Base-by-base conservation (phyloP, 2,797 vertebrate species). In the Acanthurus leucopareius region DNA sequence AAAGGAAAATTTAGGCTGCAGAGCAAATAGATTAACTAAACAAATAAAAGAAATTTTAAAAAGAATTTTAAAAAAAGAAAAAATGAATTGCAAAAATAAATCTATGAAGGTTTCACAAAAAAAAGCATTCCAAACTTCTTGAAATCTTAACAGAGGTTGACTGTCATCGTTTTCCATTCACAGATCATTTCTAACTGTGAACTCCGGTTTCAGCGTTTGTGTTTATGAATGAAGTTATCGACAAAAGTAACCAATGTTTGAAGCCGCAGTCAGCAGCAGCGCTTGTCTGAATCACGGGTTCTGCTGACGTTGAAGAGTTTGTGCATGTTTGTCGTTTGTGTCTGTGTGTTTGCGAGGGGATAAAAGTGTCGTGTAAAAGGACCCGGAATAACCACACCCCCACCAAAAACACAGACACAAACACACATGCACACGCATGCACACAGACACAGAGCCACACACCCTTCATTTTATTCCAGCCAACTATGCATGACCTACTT, bases 401-500 rank as follows among this genome's bases (percentile, higher is more conserved):
- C 42, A 4, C 8, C 9, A 35, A 32, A 35, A 8, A 8, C 51
- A 61, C 67, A 65, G 68, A 53, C 63, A 66, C 59, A 22, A 28
- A 57, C 77, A 58, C 49, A 56, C 60, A 45, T 32, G 38, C 54
- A 59, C 75, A 32, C 35, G 65, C 53, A 35, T 38, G 32, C 51
- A 35, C 56, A 73, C 72, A 77, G 65, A 35, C 32, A 35, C 32
- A 35, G 32, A 35, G 32, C 32, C 32, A 35, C 32, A 80, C 83
- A 64, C 75, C 17, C 69, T 71, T 78, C 64, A 85, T 69, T 89
- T 91, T 87, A 93, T 93, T 92, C 91, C 74, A 90, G 87, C 88
- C 91, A 87, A 91, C 89, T 85, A 82, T 89, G 90, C 85, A 81
- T 94, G 92, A 93, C 93, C 93, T 94, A 94, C 88, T 95, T 94